These are phyloP conservation scores for Actias luna DNA, from an alignment of 2,888 invertebrate species.

Conservation along the genomic window DNA sequence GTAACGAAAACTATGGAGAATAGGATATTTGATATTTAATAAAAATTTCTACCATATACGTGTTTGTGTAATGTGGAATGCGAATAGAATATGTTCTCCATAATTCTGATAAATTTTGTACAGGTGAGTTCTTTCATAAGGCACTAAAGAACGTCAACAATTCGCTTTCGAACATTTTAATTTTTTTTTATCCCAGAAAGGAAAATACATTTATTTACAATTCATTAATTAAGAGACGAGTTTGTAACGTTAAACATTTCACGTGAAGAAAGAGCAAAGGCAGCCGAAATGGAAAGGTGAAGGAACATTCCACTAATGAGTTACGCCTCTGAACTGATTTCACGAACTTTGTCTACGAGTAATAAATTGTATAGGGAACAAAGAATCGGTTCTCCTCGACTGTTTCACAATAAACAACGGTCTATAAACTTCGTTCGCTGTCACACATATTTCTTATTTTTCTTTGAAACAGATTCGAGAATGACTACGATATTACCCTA, in stretches of 20 bases:
- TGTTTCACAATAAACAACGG: slow-evolving; percentile 61
- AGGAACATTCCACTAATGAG: slow-evolving; percentile 38
- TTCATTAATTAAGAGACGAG: slow-evolving; percentile 1
- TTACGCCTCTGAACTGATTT: slow-evolving; percentile 39
- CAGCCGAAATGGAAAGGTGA: slow-evolving; percentile 15
- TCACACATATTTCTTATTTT: slow-evolving; percentile 66
- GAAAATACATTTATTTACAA: not conserved
- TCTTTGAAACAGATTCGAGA: slow-evolving; percentile 55
- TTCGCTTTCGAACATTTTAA: not conserved
- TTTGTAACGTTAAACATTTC: slow-evolving; percentile 3
- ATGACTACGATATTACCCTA: slow-evolving; percentile 31
- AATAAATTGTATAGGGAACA: slow-evolving; percentile 48
- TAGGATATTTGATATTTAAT: not conserved
- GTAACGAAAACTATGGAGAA: not conserved
- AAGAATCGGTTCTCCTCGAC: slow-evolving; percentile 56
- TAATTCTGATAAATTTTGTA: not conserved
- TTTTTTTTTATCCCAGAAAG: not conserved
- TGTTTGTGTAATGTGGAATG: not conserved
- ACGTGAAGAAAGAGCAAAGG: slow-evolving; percentile 14
- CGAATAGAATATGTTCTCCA: not conserved
- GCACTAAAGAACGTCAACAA: not conserved
- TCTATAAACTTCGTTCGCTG: slow-evolving; percentile 55
- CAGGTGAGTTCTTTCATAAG: not conserved
- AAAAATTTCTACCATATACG: not conserved
- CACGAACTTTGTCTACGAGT: slow-evolving; percentile 36